Base-by-base conservation (phyloP, 2,888 invertebrate species). In the Prenolepis imparis region DNA sequence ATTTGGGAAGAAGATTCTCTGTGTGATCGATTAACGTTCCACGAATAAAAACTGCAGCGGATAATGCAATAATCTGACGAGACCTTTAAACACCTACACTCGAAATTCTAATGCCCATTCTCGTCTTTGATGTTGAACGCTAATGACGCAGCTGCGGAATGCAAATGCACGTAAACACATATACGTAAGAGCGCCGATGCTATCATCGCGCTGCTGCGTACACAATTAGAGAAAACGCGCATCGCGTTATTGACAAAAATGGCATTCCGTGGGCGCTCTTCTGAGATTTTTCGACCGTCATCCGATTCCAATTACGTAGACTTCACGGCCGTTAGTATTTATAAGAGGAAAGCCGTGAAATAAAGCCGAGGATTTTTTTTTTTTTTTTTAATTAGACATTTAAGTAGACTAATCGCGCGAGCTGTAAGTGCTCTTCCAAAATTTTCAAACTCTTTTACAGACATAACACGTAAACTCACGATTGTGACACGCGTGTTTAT, bases 51-150 rank as follows among this genome's bases (percentile, higher is more conserved):
- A 68, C n/a, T 12, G 39, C 44, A 59, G 61, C n/a, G 12, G 15
- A 11, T 28, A 32, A 21, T 18, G 77, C 59, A 41, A 59, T 44
- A 70, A 78, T 59, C 41, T 63, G 24, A 68, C 90, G 91, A 91
- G 91, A 90, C 83, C 86, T 87, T 80, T 64, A 68, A 32, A 83
- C 92, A 87, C 92, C 92, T 87, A 92, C 92, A 87, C 87, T 83
- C 87, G 85, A 90, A 91, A 89, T 90, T 87, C 88, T 86, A 86
- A 86, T 85, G 85, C 55, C 80, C 82, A 70, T 91, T 87, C 82
- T 82, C 44, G 82, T 63, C 36, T n/a, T n/a, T 70, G 57, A 61
- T 72, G 74, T 80, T 75, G 55, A n/a, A 52, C 74, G 44, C 86
- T 83, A 63, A 52, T 85, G 90, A 84, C 90, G 90, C 89, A 89